These are phyloP conservation scores for Macrochelys suwanniensis DNA, from an alignment of 2,797 vertebrate species.

Conservation along the genomic window DNA sequence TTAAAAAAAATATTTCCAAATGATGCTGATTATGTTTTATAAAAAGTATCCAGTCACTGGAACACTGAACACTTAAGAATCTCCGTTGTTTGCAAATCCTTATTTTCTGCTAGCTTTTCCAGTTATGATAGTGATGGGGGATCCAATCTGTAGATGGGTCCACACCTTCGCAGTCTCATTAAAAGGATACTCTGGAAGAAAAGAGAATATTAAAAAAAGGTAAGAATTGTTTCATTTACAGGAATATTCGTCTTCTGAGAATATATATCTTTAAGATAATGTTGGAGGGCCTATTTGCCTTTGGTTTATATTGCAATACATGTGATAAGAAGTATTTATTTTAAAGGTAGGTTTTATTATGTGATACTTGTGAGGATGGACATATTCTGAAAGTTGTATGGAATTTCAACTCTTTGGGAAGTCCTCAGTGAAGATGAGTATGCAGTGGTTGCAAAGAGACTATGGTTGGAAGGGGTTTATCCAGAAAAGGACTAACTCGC, in stretches of 20 bases:
- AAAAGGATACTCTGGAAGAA: slow-evolving; percentile 59
- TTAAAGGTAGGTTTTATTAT: background rate
- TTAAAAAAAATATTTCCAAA: slow-evolving; percentile 3
- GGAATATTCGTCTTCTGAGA: background rate
- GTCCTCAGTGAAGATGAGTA: background rate
- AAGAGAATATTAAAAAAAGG: background rate
- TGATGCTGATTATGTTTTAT: background rate
- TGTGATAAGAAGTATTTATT: background rate
- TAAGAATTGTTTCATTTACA: background rate
- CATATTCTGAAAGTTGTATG: background rate
- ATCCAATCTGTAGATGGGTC: slow-evolving; percentile 29
- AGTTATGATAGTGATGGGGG: slow-evolving; percentile 16
- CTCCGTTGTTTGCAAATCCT: slow-evolving; percentile 8
- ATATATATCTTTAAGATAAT: background rate
- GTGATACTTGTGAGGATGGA: background rate
- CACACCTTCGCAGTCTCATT: slow-evolving; percentile 47
- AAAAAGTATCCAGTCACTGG: slow-evolving; percentile 45
- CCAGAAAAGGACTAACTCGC: background rate
- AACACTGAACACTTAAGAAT: slow-evolving; percentile 43
- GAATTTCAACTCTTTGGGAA: background rate
- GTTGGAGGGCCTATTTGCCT: background rate
- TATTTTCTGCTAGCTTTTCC: slow-evolving; percentile 18
- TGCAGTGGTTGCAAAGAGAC: background rate
- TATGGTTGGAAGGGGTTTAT: background rate
- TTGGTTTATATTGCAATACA: background rate